These are phyloP conservation scores for Philopotamus ludificatus DNA, from an alignment of 1,140 invertebrate species.

Conservation along the genomic window DNA sequence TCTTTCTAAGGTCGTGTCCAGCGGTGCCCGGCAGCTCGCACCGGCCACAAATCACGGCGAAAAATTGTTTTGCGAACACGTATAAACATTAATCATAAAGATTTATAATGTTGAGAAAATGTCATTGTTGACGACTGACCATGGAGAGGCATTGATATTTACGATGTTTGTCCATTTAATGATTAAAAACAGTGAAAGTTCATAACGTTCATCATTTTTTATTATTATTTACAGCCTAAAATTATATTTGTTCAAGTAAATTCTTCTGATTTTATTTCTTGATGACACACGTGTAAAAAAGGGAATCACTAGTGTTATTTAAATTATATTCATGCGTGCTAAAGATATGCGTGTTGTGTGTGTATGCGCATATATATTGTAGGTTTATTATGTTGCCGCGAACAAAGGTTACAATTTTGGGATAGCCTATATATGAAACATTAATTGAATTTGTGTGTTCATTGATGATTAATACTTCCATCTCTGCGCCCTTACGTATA, in stretches of 20 bases:
- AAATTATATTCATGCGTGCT: too few relatives aligned
- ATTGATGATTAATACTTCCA: constrained; percentile 32
- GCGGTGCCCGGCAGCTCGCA: constrained; percentile 13
- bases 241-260: too few relatives aligned
- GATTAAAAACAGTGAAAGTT: too few relatives aligned
- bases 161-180: background rate
- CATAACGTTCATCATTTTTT: too few relatives aligned
- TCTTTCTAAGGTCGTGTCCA: constrained; percentile 40
- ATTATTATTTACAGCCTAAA: too few relatives aligned
- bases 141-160: background rate
- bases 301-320: too few relatives aligned
- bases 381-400: constrained; percentile 21
- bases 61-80: constrained; percentile 37
- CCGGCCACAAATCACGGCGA: constrained; percentile 27
- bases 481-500: constrained; percentile 27
- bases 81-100: constrained; percentile 31
- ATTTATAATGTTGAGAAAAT: constrained; percentile 14
- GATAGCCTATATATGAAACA: constrained; percentile 28
- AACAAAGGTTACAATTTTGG: constrained; percentile 31
- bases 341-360: too few relatives aligned
- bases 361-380: too few relatives aligned
- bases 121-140: constrained; percentile 15
- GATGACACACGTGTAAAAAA: too few relatives aligned
- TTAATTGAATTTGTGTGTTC: constrained; percentile 31
- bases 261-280: too few relatives aligned